Evolutionary conservation across 2,113 vertebrate species (phyloP).

Genomic region (Eptatretus burgeri): DNA sequence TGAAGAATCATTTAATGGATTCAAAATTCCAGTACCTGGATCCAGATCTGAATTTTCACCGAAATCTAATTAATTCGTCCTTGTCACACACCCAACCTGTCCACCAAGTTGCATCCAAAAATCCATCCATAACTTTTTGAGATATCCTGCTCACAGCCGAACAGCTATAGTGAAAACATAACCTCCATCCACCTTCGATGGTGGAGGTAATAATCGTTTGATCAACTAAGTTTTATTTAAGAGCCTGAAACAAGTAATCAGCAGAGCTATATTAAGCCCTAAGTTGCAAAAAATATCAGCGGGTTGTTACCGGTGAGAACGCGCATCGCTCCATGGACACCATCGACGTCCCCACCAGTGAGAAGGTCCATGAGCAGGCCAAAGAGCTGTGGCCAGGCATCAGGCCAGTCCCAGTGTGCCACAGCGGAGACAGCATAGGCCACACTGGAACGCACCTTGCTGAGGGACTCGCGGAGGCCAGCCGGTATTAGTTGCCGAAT

Average conservation of each 20-base stretch:
- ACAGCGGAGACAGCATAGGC: constrained; percentile 90
- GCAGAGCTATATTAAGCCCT: too few species aligned
- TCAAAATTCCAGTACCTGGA: too few species aligned
- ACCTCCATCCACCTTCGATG: too few species aligned
- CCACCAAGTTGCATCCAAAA: too few species aligned
- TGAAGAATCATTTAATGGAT: too few species aligned
- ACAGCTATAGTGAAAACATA: too few species aligned
- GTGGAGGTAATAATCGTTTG: too few species aligned
- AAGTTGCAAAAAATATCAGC: not conserved
- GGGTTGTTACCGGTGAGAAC: constrained; percentile 50
- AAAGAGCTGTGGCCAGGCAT: constrained; percentile 89
- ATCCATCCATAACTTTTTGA: too few species aligned
- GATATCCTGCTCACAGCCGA: too few species aligned
- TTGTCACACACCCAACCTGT: too few species aligned
- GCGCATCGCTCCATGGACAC: constrained; percentile 85
- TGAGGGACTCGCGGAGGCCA: constrained; percentile 70
- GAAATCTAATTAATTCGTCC: too few species aligned
- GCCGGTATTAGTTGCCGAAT: constrained; percentile 62
- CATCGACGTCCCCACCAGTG: constrained; percentile 63
- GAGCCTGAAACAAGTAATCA: not conserved
- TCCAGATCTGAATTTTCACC: too few species aligned
- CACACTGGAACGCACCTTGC: constrained; percentile 87
- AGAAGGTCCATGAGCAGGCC: constrained; percentile 88
- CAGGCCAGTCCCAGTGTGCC: constrained; percentile 96
- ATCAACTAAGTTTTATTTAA: not conserved